Evolutionary conservation across 2,888 invertebrate species (phyloP), one percentile per base, ranked within the genome.

Genomic region (Eulithis testata): DNA sequence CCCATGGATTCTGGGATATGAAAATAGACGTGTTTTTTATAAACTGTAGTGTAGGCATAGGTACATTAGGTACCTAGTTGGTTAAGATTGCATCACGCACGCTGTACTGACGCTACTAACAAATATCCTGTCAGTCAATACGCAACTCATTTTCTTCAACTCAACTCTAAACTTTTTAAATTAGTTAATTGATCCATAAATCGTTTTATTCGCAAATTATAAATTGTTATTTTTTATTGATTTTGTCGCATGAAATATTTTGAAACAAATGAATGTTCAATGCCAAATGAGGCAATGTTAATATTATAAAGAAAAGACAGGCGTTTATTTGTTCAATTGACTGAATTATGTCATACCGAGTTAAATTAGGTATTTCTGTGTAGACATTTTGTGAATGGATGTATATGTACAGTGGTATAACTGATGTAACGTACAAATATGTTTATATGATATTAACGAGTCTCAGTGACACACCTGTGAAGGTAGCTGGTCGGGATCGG

Each of bases 301-400:
- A 65, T 71, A 72, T 68, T 66, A 73, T 72, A 80, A 83, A 83
- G 73, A 81, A 70, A 75, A 73, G 73, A 69, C 71, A 71, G 21
- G 76, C 73, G 63, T 69, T 70, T 80, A 76, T 85, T 87, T 84
- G 81, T 78, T 81, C 83, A 83, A 85, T 83, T 86, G 85, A 82
- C 72, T 73, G 75, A 73, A 82, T 84, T 81, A 77, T 77, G 70
- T 69, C 72, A 71, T 67, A 47, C 14, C 40, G 49, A 70, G 70
- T 73, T 78, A 73, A 80, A 77, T 78, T 79, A 77, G 79, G 73
- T 68, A 76, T 76, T 77, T 70, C 74, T 51, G 36, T 51, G 36
- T 51, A 11, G 6, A 14, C 49, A 21, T 4, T 49, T 49, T 21
- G 21, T 49, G 21, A 49, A 49, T 49, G 21, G 11, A 49, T 21